Conservation (phyloP, 2,113 vertebrate species). For the Entelurus aequoreus region DNA sequence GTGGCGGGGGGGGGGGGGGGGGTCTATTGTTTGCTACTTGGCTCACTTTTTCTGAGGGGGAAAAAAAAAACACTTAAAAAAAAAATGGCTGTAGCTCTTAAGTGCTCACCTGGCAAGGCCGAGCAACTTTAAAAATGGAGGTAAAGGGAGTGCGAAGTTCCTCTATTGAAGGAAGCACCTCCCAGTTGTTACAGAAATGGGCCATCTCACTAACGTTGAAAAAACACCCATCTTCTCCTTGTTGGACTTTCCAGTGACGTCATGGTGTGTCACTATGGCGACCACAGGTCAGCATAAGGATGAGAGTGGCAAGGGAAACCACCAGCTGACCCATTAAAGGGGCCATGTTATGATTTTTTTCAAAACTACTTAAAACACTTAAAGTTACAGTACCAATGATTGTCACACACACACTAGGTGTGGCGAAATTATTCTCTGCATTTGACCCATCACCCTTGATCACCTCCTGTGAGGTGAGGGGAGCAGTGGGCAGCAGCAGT, state of each 20-base stretch:
- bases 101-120: no score
- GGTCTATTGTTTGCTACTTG: no score
- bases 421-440: no score
- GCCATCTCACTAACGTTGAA: background rate
- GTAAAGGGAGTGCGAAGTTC: background rate
- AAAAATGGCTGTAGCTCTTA: background rate
- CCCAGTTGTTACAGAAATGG: background rate
- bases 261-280: background rate
- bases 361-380: no score
- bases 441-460: no score
- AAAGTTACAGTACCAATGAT: no score
- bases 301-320: background rate
- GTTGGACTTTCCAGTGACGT: background rate
- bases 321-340: background rate
- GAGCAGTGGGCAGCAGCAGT: no score
- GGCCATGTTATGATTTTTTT: no score
- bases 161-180: slow-evolving; percentile 3
- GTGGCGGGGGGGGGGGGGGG: background rate
- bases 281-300: background rate
- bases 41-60: no score
- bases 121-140: background rate
- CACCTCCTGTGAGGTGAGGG: no score
- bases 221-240: background rate
- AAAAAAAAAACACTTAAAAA: background rate
- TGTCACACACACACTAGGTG: no score